Base-by-base conservation (phyloP, 2,888 invertebrate genomes). In the Conomelus anceps region DNA sequence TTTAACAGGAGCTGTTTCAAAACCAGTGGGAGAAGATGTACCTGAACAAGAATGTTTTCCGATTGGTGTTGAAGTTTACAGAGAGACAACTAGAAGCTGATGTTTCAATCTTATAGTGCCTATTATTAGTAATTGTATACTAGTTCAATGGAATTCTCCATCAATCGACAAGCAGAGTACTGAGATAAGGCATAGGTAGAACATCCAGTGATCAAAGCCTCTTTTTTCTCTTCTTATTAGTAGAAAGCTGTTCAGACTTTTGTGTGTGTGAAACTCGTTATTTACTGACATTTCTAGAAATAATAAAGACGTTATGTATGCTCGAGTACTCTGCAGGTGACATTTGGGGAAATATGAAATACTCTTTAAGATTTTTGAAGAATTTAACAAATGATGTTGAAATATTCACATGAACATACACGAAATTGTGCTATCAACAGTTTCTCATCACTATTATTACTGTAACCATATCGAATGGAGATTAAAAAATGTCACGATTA, bases 1-100 rank as follows among this genome's bases (percentile, higher is more conserved):
- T 22, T 6, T 11, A 17, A 24, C 85, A 85, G 85, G 85, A 23
- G 85, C 23, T 22, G 85, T 85, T 20, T 85, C 85, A 13, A 23
- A 85, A n/a, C 85, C 85, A 22, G 85, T 85, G 24, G 85, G 85
- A 22, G 85, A 85, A 85, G 85, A 85, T 22, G 85, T 85, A n/a
- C 85, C 85, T 11, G 85, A 23, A 17, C 3, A 85, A 85, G 23
- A 85, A 23, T 85, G 85, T 24, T 85, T 85, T 9, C 85, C 85
- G 24, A 23, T 85, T 85, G 85, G 85, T n/a, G 85, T 85, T 24
- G 85, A 85, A 85, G 85, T 85, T 20, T 85, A 13, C 85, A 23
- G 85, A 23, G 85, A 23, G 4, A 85, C 23, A 85, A 20, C 85
- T 4, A 22, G 22, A 63, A n/a, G 63, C 63, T 63, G 63, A 63